Conservation (phyloP, 1,140 invertebrate species). For the Grapholita molesta region DNA sequence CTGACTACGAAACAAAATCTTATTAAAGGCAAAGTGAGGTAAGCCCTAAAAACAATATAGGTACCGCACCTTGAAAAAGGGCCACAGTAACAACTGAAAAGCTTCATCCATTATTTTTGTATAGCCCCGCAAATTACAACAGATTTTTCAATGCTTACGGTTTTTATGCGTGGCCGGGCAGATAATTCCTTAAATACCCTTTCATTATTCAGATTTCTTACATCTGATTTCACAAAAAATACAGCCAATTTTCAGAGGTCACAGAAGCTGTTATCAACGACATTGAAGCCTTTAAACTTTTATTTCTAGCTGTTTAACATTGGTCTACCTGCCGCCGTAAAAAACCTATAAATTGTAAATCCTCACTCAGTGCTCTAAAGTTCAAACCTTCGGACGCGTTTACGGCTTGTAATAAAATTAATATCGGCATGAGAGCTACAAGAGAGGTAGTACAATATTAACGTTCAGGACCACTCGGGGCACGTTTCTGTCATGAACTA, state of each 20-base stretch:
- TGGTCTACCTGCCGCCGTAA: not conserved
- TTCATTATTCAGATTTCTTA: too few relatives aligned
- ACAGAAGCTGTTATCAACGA: not conserved
- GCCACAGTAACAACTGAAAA: too few relatives aligned
- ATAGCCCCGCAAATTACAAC: too few relatives aligned
- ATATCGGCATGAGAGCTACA: not conserved
- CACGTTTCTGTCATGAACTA: not conserved
- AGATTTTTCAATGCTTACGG: too few relatives aligned
- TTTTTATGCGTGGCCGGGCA: too few relatives aligned
- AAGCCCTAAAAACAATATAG: too few relatives aligned
- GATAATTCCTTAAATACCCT: too few relatives aligned
- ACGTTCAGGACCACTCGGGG: not conserved
- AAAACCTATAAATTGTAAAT: slow-evolving; percentile 1
- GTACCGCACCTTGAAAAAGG: too few relatives aligned
- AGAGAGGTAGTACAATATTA: not conserved
- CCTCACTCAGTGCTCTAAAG: not conserved
- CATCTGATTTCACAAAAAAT: not conserved
- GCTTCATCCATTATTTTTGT: too few relatives aligned
- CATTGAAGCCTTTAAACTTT: slow-evolving; percentile 1
- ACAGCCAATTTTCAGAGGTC: not conserved
- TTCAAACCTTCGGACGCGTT: not conserved
- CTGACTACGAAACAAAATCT: too few relatives aligned
- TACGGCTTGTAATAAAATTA: slow-evolving; percentile 9
- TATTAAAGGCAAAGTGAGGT: too few relatives aligned
- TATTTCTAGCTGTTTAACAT: not conserved